phyloP scores from a whole-genome alignment of 2,888 invertebrate species.

The Melieria crassipennis region DNA sequence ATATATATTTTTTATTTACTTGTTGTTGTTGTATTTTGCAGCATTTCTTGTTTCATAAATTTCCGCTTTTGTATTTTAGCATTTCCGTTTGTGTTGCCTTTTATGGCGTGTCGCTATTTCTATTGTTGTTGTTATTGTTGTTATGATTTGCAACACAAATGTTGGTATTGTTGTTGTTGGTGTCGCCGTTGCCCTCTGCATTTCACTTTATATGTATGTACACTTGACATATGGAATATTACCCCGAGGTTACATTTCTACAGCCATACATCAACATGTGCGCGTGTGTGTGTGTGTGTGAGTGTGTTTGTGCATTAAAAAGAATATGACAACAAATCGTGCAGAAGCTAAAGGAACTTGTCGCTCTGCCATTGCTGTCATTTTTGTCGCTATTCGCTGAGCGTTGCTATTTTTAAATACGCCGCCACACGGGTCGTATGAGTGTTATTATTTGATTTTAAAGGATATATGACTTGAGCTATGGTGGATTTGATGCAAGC shows the following conservation, averaged over 20 bases:
- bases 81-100: neutral
- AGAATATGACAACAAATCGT: too few species aligned
- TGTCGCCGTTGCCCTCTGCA: conserved; percentile 26
- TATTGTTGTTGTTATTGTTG: conserved; percentile 16
- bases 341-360: too few species aligned
- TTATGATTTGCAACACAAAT: neutral
- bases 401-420: too few species aligned
- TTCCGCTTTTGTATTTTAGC: conserved; percentile 14
- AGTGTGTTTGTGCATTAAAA: neutral
- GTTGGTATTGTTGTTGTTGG: conserved; percentile 2
- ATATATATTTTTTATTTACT: conserved; percentile 1
- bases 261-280: too few species aligned
- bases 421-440: too few species aligned
- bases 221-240: conserved; percentile 24
- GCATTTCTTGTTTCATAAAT: conserved; percentile 25
- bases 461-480: too few species aligned
- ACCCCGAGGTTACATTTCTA: too few species aligned
- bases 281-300: neutral
- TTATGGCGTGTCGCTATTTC: neutral
- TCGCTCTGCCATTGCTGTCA: too few species aligned
- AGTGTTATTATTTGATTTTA: too few species aligned
- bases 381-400: too few species aligned
- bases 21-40: neutral
- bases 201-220: conserved; percentile 18
- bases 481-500: too few species aligned